Evolutionary conservation across 1,140 invertebrate genomes (phyloP), one percentile per base, ranked within the genome.

Genomic region (Apis laboriosa): DNA sequence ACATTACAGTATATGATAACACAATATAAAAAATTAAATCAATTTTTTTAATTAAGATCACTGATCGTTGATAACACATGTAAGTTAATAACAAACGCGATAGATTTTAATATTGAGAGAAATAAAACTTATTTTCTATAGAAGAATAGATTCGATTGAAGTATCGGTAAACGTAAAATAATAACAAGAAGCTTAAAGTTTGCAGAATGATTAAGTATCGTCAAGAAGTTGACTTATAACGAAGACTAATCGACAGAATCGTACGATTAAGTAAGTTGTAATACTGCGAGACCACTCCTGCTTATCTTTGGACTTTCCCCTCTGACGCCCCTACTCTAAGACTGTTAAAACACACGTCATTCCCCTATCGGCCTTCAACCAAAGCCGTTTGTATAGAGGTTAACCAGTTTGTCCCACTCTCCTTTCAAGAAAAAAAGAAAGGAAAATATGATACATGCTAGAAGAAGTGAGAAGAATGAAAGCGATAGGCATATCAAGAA

Each of bases 351-450:
- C 66, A 83, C 71, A 82, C 83, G 78, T 82, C 75, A 77, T 84
- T 78, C 86, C 86, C 83, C 86, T 83, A 80, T 84, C 89, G 75
- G 71, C 64, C 77, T 84, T 81, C 87, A 85, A 81, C 73, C 80
- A 66, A 75, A 86, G 77, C 76, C 67, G 82, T 83, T 88, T 80
- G 78, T 86, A 88, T 90, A 92, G 91, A 93, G 92, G 92, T 92
- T 93, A 93, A 94, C 93, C 92, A 93, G 93, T 94, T 94, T 94
- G 91, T 93, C 92, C 93, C 93, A 93, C 92, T 93, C 92, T 92
- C 89, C 88, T 92, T 91, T 91, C 80, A 74, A 79, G 85, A 89
- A 88, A 92, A 91, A 87, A 85, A 70, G 80, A 84, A 84, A 88
- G 78, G 61, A 84, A 71, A 76, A 70, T 51, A 43, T 53, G 51